These are phyloP conservation scores for Drosophila prolongata DNA, from an alignment of 2,888 invertebrate species.

Conservation along the genomic window DNA sequence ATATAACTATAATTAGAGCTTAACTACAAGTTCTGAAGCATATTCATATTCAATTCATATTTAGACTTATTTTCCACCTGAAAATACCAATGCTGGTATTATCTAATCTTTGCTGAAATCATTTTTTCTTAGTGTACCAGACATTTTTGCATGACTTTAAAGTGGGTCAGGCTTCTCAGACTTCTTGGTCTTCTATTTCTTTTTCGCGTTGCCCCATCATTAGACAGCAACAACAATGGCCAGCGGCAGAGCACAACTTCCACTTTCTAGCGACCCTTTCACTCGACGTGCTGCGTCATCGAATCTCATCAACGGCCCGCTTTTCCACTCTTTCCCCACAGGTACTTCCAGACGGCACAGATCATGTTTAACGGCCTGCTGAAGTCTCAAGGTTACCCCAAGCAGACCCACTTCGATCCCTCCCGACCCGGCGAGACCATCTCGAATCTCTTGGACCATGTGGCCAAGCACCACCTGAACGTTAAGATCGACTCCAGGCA, in stretches of 20 bases:
- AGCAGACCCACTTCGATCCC: slow-evolving; percentile 89
- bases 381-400: slow-evolving; percentile 90
- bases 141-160: slow-evolving; percentile 46
- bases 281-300: slow-evolving; percentile 65
- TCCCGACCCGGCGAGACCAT: slow-evolving; percentile 89
- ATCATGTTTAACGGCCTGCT: slow-evolving; percentile 91
- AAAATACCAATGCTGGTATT: too few relatives aligned
- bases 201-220: slow-evolving; percentile 37
- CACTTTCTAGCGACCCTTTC: slow-evolving; percentile 78
- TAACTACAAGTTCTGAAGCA: too few relatives aligned
- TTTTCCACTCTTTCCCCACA: slow-evolving; percentile 70
- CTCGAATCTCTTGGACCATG: slow-evolving; percentile 88
- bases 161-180: slow-evolving; percentile 39
- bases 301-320: slow-evolving; percentile 46
- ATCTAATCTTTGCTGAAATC: not conserved
- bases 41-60: too few relatives aligned
- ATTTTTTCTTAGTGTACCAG: slow-evolving; percentile 17
- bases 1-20: too few relatives aligned
- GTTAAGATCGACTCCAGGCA: slow-evolving; percentile 89
- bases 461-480: slow-evolving; percentile 89
- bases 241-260: slow-evolving; percentile 56
- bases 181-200: slow-evolving; percentile 27
- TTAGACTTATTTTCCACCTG: too few relatives aligned
- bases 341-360: slow-evolving; percentile 89
- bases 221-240: slow-evolving; percentile 36